phyloP scores from a whole-genome alignment of 2,113 vertebrate species.

The Gnathonemus echidnorhynchus region DNA sequence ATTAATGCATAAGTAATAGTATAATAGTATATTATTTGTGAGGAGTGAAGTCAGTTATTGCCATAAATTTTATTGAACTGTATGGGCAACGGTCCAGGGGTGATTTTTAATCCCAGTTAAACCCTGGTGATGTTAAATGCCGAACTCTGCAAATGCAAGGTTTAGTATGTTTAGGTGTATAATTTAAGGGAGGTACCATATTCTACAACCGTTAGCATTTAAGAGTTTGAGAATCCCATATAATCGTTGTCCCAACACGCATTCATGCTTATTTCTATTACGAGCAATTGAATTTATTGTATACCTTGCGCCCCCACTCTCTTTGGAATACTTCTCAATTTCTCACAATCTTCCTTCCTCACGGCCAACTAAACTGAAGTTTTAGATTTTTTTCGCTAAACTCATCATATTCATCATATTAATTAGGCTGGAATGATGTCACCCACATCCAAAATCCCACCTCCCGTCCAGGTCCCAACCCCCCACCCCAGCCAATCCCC shows the following conservation, averaged over 20 bases:
- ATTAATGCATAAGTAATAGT: too few relatives aligned
- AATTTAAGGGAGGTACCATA: neutral
- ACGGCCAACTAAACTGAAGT: neutral
- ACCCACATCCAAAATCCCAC: conserved; percentile 57
- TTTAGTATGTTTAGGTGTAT: neutral
- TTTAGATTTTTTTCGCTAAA: neutral
- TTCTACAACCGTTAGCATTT: neutral
- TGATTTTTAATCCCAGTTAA: neutral
- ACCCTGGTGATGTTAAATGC: neutral
- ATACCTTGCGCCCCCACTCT: neutral
- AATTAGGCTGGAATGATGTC: conserved; percentile 66
- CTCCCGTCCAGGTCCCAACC: conserved; percentile 29
- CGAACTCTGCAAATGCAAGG: neutral
- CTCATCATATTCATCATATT: neutral
- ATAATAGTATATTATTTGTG: too few relatives aligned
- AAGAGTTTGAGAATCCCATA: neutral
- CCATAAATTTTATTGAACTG: neutral
- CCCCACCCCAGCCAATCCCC: neutral
- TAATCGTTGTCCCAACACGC: neutral
- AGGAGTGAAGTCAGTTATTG: too few relatives aligned
- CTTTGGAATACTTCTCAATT: neutral
- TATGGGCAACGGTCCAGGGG: neutral
- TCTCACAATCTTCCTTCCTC: neutral
- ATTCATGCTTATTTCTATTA: neutral
- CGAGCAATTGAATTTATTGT: neutral